Conservation (phyloP, 1,140 invertebrate species). For the Drosophila lini region DNA sequence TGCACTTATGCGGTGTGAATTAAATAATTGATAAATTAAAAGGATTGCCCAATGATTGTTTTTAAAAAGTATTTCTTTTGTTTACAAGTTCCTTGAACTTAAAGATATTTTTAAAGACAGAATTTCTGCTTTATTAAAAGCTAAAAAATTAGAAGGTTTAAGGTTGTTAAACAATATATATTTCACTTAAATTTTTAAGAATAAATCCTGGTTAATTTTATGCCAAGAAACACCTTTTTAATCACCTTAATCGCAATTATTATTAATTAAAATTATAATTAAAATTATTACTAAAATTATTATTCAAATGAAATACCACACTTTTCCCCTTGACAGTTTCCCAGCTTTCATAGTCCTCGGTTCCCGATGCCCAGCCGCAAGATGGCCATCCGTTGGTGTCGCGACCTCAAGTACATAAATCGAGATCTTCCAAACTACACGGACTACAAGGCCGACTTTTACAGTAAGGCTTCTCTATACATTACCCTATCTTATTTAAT, state of each 20-base stretch:
- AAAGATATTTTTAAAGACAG: neutral
- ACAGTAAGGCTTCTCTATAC: slow-evolving; percentile 32
- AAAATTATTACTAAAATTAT: neutral
- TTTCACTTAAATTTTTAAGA: neutral
- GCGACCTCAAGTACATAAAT: slow-evolving; percentile 77
- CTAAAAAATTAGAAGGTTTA: neutral
- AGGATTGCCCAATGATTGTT: neutral
- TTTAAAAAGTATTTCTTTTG: neutral
- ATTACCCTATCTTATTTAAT: neutral
- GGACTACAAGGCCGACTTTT: slow-evolving; percentile 71
- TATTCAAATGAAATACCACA: too few relatives aligned
- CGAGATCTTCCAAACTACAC: slow-evolving; percentile 73
- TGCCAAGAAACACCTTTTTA: neutral
- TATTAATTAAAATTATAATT: too few relatives aligned
- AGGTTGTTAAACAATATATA: neutral
- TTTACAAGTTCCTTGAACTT: neutral
- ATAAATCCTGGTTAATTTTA: neutral
- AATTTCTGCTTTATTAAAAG: neutral
- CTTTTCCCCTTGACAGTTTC: slow-evolving; percentile 34
- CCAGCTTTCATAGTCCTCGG: slow-evolving; percentile 78
- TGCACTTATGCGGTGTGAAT: neutral
- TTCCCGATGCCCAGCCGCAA: slow-evolving; percentile 73
- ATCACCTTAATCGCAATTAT: too few relatives aligned
- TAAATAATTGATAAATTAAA: too few relatives aligned
- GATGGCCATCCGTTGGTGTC: slow-evolving; percentile 82